These are phyloP conservation scores for Rattus rattus DNA, from an alignment of 2,113 vertebrate genomes.

Conservation along the genomic window DNA sequence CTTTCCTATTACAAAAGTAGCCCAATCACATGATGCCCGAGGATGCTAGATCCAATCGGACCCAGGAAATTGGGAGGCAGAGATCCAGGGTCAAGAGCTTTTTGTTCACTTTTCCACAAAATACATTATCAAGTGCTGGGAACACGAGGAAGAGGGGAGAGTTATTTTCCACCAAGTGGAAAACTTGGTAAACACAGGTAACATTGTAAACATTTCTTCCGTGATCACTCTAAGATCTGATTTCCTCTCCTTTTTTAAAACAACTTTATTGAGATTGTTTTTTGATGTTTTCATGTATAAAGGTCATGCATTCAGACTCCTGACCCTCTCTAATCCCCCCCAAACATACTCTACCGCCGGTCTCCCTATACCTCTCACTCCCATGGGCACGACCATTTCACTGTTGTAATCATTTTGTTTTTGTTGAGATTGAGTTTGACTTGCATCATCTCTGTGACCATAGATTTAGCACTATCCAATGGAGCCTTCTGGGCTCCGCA, in stretches of 20 bases:
- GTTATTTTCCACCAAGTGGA: background rate
- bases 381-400: too few species aligned
- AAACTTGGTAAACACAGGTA: background rate
- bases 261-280: too few species aligned
- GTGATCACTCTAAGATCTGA: background rate
- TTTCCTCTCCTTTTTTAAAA: background rate
- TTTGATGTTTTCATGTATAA: background rate
- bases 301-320: background rate
- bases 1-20: background rate
- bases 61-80: background rate
- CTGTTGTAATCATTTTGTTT: too few species aligned
- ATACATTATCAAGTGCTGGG: background rate
- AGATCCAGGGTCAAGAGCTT: background rate
- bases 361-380: background rate
- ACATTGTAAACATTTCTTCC: background rate
- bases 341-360: too few species aligned
- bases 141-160: background rate
- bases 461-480: too few species aligned
- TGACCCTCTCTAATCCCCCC: background rate
- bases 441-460: background rate
- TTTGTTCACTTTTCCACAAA: background rate
- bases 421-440: background rate
- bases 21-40: background rate
- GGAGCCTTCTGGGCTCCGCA: background rate
- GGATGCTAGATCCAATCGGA: background rate